phyloP scores from a whole-genome alignment of 1,140 invertebrate genomes.

The Hypsibius dujardini region DNA sequence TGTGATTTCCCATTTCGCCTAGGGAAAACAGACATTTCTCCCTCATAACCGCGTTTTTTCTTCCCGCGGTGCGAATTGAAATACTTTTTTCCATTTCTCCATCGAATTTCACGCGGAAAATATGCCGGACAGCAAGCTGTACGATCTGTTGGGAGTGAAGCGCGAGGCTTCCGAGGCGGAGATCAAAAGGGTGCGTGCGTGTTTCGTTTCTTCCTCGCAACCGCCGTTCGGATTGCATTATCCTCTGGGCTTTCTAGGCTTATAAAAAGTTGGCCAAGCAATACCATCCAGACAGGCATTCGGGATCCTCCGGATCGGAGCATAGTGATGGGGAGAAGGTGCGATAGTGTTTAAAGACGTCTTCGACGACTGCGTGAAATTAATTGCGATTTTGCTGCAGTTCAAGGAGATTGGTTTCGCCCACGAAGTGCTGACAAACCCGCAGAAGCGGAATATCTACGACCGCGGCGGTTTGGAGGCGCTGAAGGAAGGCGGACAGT shows the following conservation, averaged over 20 bases:
- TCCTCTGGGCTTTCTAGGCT: constrained; percentile 38
- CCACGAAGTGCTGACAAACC: constrained; percentile 58
- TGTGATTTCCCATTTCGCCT: no score
- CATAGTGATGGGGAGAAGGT: constrained; percentile 56
- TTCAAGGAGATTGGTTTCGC: constrained; percentile 76
- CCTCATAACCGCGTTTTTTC: no score
- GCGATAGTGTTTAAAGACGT: background rate
- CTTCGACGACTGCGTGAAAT: constrained; percentile 17
- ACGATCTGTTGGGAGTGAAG: constrained; percentile 83
- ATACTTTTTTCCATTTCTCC: no score
- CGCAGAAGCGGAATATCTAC: constrained; percentile 43
- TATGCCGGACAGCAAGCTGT: constrained; percentile 31
- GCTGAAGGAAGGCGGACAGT: constrained; percentile 49
- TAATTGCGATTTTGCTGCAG: constrained; percentile 25
- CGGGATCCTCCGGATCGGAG: constrained; percentile 38
- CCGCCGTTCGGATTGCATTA: background rate
- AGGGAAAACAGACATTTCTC: no score
- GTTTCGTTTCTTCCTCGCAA: background rate
- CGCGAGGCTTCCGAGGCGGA: constrained; percentile 69
- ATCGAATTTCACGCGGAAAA: background rate
- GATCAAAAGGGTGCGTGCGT: constrained; percentile 52
- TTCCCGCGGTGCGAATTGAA: no score
- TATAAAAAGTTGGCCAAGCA: constrained; percentile 84
- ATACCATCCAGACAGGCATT: constrained; percentile 98
- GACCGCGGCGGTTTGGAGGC: constrained; percentile 59